Conservation (phyloP, 2,888 invertebrate genomes). For the Tetrapedia diversipes region DNA sequence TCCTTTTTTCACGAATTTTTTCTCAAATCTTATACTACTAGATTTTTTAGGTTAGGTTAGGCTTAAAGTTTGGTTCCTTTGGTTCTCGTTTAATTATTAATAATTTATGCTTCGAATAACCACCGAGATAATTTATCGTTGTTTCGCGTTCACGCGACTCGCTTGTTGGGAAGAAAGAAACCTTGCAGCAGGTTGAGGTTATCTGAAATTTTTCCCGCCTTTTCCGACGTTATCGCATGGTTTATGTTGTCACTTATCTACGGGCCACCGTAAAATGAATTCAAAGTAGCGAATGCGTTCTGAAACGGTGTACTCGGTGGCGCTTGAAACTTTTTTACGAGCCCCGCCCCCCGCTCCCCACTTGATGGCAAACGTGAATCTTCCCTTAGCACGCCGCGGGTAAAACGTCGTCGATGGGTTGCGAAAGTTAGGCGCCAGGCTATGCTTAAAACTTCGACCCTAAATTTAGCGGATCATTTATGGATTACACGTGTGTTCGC, state of each 20-base stretch:
- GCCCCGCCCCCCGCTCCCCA: no score
- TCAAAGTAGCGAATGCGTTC: not conserved
- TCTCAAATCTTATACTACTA: no score
- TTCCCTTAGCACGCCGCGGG: not conserved
- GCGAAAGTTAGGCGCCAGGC: not conserved
- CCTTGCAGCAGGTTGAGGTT: no score
- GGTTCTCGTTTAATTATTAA: not conserved
- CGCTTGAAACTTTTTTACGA: conserved; percentile 8
- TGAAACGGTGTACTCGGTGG: not conserved
- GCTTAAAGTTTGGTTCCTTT: no score
- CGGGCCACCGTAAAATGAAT: not conserved
- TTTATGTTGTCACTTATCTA: conserved; percentile 9
- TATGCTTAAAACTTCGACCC: not conserved
- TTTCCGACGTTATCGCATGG: not conserved
- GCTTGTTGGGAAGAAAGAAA: no score
- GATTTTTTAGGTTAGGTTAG: no score
- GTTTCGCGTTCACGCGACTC: no score
- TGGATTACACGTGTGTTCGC: not conserved
- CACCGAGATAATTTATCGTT: not conserved
- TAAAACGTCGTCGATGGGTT: not conserved
- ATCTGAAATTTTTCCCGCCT: not conserved
- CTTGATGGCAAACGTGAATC: conserved; percentile 1
- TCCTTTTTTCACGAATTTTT: no score
- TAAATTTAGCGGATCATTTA: not conserved
- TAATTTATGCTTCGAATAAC: not conserved